phyloP scores from a whole-genome alignment of 2,113 vertebrate species.

The Nanorana parkeri region DNA sequence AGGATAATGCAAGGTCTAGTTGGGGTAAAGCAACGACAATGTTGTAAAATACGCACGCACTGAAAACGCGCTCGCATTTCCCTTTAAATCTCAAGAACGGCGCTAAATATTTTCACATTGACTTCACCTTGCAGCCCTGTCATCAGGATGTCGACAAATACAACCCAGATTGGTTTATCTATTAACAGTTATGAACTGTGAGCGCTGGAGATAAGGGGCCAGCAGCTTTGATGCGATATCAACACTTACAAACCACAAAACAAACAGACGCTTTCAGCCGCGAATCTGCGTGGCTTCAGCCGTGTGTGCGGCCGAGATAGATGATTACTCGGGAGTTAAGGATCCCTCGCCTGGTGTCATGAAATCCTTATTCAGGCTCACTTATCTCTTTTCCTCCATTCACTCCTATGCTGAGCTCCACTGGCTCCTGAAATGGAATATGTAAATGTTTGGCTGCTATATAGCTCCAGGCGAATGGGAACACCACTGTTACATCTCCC shows the following conservation, averaged over 20 bases:
- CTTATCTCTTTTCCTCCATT: constrained; percentile 10
- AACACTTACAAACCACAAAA: constrained; percentile 40
- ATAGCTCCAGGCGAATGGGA: too few relatives aligned
- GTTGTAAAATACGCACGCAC: too few relatives aligned
- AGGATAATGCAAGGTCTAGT: too few relatives aligned
- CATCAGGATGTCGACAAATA: constrained; percentile 29
- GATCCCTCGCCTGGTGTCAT: constrained; percentile 19
- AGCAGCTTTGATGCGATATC: constrained; percentile 31
- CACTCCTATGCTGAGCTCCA: constrained; percentile 10
- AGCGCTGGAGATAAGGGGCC: constrained; percentile 19
- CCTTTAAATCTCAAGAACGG: too few relatives aligned
- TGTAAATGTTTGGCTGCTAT: background rate
- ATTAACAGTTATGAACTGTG: constrained; percentile 36
- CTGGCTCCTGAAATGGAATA: constrained; percentile 28
- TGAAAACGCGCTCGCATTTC: too few relatives aligned
- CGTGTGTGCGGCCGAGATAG: constrained; percentile 25
- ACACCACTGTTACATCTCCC: too few relatives aligned
- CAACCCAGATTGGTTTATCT: constrained; percentile 38
- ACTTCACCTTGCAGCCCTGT: constrained; percentile 31
- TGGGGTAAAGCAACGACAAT: too few relatives aligned
- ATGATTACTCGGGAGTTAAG: constrained; percentile 12
- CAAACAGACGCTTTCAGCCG: constrained; percentile 27
- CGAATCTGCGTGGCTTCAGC: constrained; percentile 13
- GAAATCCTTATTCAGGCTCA: constrained; percentile 7
- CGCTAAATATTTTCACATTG: constrained; percentile 2